Percentiles rank a stretch among this genome's conserved stretches.
Conservation (phyloP, 2,113 vertebrate species). For the Thomomys bottae region DNA sequence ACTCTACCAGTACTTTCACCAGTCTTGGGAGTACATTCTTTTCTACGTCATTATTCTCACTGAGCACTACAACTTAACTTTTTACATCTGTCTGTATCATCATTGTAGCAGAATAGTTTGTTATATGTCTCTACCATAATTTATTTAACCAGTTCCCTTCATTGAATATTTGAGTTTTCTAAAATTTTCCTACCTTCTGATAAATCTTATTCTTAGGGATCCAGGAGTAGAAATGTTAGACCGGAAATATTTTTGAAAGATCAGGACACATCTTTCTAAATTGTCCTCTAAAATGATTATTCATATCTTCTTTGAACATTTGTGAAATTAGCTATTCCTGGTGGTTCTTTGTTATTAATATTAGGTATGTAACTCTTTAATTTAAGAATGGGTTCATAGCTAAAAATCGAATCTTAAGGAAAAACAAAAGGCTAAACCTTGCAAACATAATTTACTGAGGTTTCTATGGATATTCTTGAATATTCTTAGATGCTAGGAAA, state of each 20-base stretch:
- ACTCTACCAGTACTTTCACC: too few relatives aligned
- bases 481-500: background rate
- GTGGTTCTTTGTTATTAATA: slow-evolving; percentile 8
- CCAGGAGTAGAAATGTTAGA: slow-evolving; percentile 7
- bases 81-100: background rate
- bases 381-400: slow-evolving; percentile 12
- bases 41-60: slow-evolving; percentile 31
- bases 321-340: background rate
- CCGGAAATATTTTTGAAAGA: background rate
- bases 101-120: slow-evolving; percentile 17
- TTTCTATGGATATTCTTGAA: background rate
- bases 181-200: background rate
- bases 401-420: slow-evolving; percentile 3
- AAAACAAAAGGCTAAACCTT: background rate
- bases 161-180: slow-evolving; percentile 17
- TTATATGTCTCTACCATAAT: background rate
- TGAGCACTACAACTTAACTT: slow-evolving; percentile 6
- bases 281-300: slow-evolving; percentile 19
- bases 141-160: slow-evolving; percentile 5
- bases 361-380: background rate
- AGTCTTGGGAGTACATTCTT: background rate
- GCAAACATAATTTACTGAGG: background rate
- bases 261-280: slow-evolving; percentile 20
- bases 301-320: slow-evolving; percentile 34
- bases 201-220: slow-evolving; percentile 29